These are phyloP conservation scores for Entomobrya multifasciata DNA, from an alignment of 2,888 invertebrate genomes.

Conservation along the genomic window DNA sequence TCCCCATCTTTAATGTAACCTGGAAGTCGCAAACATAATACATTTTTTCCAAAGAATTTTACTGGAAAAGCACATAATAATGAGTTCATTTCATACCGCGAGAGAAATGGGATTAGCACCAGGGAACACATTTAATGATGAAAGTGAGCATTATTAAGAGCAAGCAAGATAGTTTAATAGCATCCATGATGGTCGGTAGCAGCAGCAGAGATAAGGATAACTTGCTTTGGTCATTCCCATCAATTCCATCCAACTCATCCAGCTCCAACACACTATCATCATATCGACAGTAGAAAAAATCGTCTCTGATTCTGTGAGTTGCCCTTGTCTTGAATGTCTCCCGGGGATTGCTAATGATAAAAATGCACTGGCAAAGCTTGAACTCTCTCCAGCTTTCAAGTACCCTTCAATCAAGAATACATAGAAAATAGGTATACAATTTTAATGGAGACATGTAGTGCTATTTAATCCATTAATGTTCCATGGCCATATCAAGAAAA, in stretches of 20 bases:
- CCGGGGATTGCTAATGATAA: conserved; percentile 69
- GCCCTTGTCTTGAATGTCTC: conserved; percentile 54
- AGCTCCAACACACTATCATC: conserved; percentile 31
- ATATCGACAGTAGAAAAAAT: conserved; percentile 54
- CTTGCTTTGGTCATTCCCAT: conserved; percentile 51
- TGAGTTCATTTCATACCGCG: conserved; percentile 62
- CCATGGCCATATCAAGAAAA: conserved; percentile 19
- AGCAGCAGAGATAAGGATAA: neutral
- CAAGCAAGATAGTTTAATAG: neutral
- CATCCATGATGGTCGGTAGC: conserved; percentile 16
- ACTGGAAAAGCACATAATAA: conserved; percentile 20
- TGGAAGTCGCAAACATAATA: no score
- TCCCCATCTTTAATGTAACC: no score
- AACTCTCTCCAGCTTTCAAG: conserved; percentile 43
- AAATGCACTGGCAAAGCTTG: conserved; percentile 45
- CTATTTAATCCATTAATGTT: conserved; percentile 66
- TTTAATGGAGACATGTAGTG: conserved; percentile 69
- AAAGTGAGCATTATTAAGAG: conserved; percentile 41
- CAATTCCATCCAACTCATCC: conserved; percentile 5
- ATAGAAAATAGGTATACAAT: neutral
- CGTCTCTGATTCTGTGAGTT: no score
- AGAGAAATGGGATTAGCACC: conserved; percentile 75
- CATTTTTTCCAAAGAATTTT: no score
- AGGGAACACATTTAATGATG: conserved; percentile 74
- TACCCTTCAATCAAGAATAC: conserved; percentile 24